Percentiles rank a stretch among this genome's conserved stretches.
phyloP scores from a whole-genome alignment of 1,140 invertebrate genomes.

The Neuroterus valhalla region DNA sequence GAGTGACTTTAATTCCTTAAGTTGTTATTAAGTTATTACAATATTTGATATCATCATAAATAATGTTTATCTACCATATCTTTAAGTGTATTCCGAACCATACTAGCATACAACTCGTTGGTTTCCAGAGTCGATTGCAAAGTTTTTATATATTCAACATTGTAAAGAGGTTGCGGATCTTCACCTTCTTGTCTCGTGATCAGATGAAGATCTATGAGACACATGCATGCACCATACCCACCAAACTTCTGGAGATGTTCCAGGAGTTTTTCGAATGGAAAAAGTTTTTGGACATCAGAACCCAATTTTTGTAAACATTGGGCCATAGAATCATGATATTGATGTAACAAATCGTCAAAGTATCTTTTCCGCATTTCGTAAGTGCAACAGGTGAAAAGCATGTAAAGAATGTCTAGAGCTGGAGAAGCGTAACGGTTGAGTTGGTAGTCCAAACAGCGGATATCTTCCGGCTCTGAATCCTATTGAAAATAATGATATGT shows the following conservation, averaged over 20 bases:
- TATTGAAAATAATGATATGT: neutral
- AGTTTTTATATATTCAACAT: neutral
- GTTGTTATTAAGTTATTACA: too few species aligned
- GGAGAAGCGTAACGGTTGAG: conserved; percentile 73
- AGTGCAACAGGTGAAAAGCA: conserved; percentile 75
- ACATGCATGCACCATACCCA: conserved; percentile 53
- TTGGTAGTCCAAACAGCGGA: conserved; percentile 76
- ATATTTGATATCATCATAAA: conserved; percentile 37
- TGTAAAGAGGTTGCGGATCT: conserved; percentile 31
- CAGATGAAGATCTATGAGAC: conserved; percentile 43
- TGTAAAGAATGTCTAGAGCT: conserved; percentile 75
- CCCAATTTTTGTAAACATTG: conserved; percentile 56
- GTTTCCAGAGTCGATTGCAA: conserved; percentile 39
- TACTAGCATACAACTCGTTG: conserved; percentile 44
- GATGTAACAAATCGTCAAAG: conserved; percentile 68
- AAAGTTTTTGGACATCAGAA: conserved; percentile 53
- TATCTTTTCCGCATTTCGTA: conserved; percentile 67
- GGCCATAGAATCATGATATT: conserved; percentile 72
- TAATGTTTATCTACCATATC: conserved; percentile 52
- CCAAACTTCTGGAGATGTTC: conserved; percentile 57
- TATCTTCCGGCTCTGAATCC: conserved; percentile 54
- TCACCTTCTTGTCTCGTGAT: conserved; percentile 44
- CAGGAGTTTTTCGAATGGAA: conserved; percentile 54
- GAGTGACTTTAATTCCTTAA: too few species aligned
- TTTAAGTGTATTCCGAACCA: conserved; percentile 44